phyloP scores from a whole-genome alignment of 2,797 vertebrate species.

The Anniella stebbinsi region DNA sequence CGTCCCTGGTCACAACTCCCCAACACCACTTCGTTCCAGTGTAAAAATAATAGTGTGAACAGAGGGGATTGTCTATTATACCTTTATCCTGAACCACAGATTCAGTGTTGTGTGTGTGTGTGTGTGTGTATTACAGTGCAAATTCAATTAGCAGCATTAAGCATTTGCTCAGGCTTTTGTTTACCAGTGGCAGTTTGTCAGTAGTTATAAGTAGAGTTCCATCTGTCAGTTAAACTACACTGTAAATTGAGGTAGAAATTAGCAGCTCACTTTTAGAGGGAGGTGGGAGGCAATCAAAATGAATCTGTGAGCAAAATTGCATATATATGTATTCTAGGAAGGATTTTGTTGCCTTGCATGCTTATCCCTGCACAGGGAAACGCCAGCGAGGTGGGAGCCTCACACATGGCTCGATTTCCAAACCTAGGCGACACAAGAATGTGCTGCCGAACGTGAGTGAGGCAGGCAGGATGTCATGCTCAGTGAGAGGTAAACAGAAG shows the following conservation, averaged over 20 bases:
- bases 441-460: slow-evolving; percentile 79
- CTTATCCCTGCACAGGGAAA: slow-evolving; percentile 23
- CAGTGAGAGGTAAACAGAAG: slow-evolving; percentile 82
- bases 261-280: slow-evolving; percentile 69
- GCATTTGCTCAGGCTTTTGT: slow-evolving; percentile 81
- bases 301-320: slow-evolving; percentile 73
- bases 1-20: not conserved
- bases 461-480: slow-evolving; percentile 74
- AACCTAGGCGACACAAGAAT: slow-evolving; percentile 78
- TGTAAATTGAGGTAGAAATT: slow-evolving; percentile 74
- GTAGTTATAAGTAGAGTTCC: slow-evolving; percentile 83
- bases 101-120: slow-evolving; percentile 64
- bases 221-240: slow-evolving; percentile 79
- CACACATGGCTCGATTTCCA: slow-evolving; percentile 77
- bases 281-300: slow-evolving; percentile 49
- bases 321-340: slow-evolving; percentile 62
- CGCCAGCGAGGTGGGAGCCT: slow-evolving; percentile 75
- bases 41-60: slow-evolving; percentile 38
- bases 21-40: slow-evolving; percentile 12
- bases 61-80: slow-evolving; percentile 49
- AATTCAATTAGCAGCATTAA: slow-evolving; percentile 78
- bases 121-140: slow-evolving; percentile 46
- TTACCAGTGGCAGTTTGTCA: slow-evolving; percentile 82
- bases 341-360: not conserved
- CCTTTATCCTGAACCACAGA: slow-evolving; percentile 50